Percentiles rank a stretch among this genome's conserved stretches.
These are phyloP conservation scores for Sylvietta virens DNA, from an alignment of 2,113 vertebrate species.

Conservation along the genomic window DNA sequence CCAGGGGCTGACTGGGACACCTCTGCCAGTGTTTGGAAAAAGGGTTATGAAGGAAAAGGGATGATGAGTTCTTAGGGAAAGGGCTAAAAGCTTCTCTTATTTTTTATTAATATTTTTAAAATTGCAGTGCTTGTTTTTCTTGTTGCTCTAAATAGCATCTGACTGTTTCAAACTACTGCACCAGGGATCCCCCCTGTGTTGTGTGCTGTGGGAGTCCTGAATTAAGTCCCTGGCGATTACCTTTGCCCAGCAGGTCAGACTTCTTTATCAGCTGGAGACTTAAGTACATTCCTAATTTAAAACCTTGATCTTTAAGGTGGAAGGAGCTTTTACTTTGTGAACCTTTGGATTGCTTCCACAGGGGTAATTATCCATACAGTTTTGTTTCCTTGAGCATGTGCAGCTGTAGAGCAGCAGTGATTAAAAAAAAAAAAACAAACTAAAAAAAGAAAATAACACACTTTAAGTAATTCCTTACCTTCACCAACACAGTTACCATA, in stretches of 20 bases:
- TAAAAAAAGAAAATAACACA: neutral
- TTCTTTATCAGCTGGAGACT: neutral
- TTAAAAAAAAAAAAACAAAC: neutral
- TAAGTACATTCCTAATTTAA: slow-evolving; percentile 28
- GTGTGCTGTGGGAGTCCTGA: neutral
- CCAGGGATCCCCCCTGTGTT: rapidly evolving
- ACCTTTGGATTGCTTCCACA: neutral
- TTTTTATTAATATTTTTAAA: neutral
- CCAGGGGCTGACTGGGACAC: neutral
- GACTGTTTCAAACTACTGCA: neutral
- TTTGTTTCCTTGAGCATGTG: neutral
- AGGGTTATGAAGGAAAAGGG: neutral
- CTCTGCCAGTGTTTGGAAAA: neutral
- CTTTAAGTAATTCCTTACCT: neutral
- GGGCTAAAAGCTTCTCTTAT: neutral
- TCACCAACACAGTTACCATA: neutral
- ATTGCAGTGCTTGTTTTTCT: neutral
- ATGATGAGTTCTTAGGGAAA: neutral
- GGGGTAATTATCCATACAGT: neutral
- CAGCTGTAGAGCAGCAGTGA: neutral
- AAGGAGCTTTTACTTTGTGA: neutral
- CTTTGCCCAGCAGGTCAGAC: neutral
- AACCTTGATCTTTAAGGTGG: slow-evolving; percentile 3
- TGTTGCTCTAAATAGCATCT: neutral
- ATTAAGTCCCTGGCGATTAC: neutral